Evolutionary conservation across 2,888 invertebrate species (phyloP), one percentile per base, ranked within the genome.

Genomic region (Athetis lepigone): DNA sequence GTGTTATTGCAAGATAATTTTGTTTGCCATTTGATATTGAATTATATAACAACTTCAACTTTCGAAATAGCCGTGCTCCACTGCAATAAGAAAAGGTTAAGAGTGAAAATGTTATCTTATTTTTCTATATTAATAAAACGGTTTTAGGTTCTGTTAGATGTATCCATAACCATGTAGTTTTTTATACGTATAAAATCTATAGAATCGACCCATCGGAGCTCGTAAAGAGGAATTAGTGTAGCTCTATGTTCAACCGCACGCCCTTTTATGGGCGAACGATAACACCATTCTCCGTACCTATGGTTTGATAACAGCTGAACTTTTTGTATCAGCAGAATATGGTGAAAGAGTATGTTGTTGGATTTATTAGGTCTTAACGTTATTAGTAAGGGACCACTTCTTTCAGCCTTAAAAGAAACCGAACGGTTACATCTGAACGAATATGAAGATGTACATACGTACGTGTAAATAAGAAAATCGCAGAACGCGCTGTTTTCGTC

Each of bases 201-300:
- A 80, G 68, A 77, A 63, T 69, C 69, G 70, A 69, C 81, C 83
- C 74, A 85, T 85, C 85, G 76, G 77, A 68, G 80, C 75, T 86
- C 86, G 85, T 88, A 88, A 88, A 88, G 79, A 84, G 83, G 85
- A 85, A 85, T 88, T 88, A 87, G 81, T 80, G 76, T 71, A 70
- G 83, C 75, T 78, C 70, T 71, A 79, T 76, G 59, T 70, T 73
- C 79, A 67, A 69, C 78, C 75, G 33, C 70, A 72, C 72, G 76
- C 77, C 81, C 80, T 82, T 85, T 85, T 83, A 85, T 84, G 74
- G 79, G 67, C 60, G 68, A 67, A 75, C 79, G 84, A 85, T 87
- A 85, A 81, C 85, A 77, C 72, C 56, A 63, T 56, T 66, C 70
- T 75, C 42, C 55, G 56, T 61, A 63, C 45, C 37, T 74, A 66